Evolutionary conservation across 2,113 vertebrate species (phyloP).

Genomic region (Pristiophorus japonicus): DNA sequence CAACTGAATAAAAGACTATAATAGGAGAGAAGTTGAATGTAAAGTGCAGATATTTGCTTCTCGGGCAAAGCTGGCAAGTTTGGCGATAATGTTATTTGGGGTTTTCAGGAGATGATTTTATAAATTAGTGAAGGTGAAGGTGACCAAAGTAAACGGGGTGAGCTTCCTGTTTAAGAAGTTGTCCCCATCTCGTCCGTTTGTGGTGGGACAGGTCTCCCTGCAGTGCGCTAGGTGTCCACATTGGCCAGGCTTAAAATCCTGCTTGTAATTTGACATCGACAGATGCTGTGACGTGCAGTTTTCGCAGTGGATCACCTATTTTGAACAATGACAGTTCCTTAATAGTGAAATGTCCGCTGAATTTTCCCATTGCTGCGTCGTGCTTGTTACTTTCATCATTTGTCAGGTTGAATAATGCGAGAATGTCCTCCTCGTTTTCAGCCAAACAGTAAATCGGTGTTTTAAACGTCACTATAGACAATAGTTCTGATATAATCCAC

Average conservation of each 20-base stretch:
- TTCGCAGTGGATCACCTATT: background rate
- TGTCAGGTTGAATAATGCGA: background rate
- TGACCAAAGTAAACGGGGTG: background rate
- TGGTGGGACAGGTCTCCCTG: background rate
- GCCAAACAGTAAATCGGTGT: background rate
- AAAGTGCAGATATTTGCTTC: too few species aligned
- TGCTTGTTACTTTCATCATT: background rate
- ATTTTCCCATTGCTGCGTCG: background rate
- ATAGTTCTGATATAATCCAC: background rate
- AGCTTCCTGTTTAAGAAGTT: background rate
- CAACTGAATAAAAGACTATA: too few species aligned
- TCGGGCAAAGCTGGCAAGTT: too few species aligned
- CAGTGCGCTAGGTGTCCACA: background rate
- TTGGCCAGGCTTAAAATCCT: background rate
- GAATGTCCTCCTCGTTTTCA: background rate
- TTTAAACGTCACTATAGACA: background rate
- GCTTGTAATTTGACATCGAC: background rate
- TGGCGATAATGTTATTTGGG: background rate
- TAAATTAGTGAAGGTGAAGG: background rate
- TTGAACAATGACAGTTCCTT: background rate
- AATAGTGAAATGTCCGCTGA: background rate
- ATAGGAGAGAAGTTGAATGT: too few species aligned
- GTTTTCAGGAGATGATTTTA: background rate
- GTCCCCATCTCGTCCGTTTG: background rate
- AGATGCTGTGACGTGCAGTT: background rate